A percentile compares a stretch with the other conserved stretches of the same genome.
phyloP scores from a whole-genome alignment of 2,113 vertebrate species.

The Myotis yumanensis region DNA sequence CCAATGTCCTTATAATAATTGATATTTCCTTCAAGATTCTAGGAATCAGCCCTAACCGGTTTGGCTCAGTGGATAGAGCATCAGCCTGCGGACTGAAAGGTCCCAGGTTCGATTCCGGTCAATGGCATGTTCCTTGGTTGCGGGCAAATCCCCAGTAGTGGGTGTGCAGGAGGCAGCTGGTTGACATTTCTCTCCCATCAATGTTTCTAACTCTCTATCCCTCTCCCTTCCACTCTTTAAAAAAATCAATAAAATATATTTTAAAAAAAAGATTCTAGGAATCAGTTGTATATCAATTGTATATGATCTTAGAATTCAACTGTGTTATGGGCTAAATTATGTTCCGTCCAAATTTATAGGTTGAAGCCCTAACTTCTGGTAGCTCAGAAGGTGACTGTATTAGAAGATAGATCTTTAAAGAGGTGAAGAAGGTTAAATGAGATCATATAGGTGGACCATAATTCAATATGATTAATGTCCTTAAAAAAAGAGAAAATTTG shows the following conservation, averaged over 20 bases:
- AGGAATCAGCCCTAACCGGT: neutral
- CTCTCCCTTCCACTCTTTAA: too few relatives aligned
- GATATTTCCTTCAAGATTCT: neutral
- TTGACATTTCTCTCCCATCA: too few relatives aligned
- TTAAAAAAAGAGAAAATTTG: neutral
- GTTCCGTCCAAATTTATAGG: neutral
- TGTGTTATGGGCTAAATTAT: neutral
- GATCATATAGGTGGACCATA: neutral
- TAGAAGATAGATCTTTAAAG: neutral
- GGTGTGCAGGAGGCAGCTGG: too few relatives aligned
- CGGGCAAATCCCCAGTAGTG: too few relatives aligned
- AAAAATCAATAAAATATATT: too few relatives aligned
- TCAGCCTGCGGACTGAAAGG: too few relatives aligned
- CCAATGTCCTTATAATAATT: neutral
- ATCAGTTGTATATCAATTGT: neutral
- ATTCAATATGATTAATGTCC: neutral
- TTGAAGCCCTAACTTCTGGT: neutral
- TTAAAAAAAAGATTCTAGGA: neutral
- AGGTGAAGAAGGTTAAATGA: neutral
- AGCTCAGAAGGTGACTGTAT: neutral
- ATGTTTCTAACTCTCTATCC: too few relatives aligned
- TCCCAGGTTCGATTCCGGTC: too few relatives aligned
- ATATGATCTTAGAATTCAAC: conserved; percentile 1
- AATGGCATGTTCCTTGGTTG: too few relatives aligned
- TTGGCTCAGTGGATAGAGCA: too few relatives aligned